Conservation (phyloP, 2,797 vertebrate species). For the Syncerus caffer region DNA sequence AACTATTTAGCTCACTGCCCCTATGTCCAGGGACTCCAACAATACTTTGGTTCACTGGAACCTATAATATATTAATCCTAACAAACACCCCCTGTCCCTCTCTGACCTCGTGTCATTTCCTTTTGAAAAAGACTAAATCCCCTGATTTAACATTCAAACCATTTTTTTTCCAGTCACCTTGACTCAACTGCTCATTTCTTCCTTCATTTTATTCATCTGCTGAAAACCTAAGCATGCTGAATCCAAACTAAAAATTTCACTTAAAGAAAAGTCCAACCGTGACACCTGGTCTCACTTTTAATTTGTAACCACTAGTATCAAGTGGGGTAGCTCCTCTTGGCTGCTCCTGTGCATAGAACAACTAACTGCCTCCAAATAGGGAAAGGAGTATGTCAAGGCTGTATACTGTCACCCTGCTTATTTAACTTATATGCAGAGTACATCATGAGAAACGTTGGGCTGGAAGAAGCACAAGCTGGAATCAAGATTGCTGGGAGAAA, state of each 20-base stretch:
- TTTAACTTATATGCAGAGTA: too few relatives aligned
- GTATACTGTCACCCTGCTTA: too few relatives aligned
- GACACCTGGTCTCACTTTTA: background rate
- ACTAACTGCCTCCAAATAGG: too few relatives aligned
- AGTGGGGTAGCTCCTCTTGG: background rate
- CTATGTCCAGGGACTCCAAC: background rate
- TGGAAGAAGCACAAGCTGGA: too few relatives aligned
- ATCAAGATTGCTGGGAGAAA: too few relatives aligned
- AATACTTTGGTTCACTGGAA: background rate
- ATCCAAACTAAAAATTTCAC: background rate
- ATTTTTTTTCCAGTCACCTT: background rate
- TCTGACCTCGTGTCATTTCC: background rate
- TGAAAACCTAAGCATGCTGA: background rate
- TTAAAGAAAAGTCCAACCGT: background rate
- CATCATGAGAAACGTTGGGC: too few relatives aligned
- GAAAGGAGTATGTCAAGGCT: too few relatives aligned
- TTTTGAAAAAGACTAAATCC: background rate
- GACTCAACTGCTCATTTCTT: background rate
- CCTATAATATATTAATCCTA: background rate
- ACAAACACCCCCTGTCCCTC: background rate
- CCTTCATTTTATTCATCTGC: background rate
- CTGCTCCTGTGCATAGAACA: too few relatives aligned
- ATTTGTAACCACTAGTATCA: background rate
- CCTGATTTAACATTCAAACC: background rate
- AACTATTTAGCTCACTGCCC: background rate